A percentile compares a stretch with the other conserved stretches of the same genome.
phyloP scores from a whole-genome alignment of 2,113 vertebrate species.

The Plectropomus leopardus region DNA sequence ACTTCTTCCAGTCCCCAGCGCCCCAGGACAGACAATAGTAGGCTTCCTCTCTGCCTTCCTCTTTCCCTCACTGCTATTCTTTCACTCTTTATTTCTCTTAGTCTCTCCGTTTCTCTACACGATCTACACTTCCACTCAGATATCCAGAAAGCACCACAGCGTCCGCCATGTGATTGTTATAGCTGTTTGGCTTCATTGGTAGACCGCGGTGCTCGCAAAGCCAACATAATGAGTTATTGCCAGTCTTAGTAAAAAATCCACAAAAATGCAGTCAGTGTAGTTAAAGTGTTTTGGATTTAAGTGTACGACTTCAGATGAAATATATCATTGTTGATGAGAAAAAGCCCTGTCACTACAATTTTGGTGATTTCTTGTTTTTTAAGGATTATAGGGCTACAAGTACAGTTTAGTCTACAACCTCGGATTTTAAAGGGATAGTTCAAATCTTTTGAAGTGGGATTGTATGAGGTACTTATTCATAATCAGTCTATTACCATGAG shows the following conservation, averaged over 20 bases:
- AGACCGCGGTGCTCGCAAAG: constrained; percentile 47
- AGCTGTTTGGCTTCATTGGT: constrained; percentile 44
- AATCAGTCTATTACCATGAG: too few relatives aligned
- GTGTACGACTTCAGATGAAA: constrained; percentile 29
- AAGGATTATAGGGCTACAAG: constrained; percentile 29
- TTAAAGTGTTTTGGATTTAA: constrained; percentile 42
- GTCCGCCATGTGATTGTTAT: constrained; percentile 40
- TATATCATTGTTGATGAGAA: constrained; percentile 34
- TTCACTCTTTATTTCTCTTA: constrained; percentile 45
- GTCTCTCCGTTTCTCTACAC: constrained; percentile 26
- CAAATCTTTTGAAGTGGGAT: too few relatives aligned
- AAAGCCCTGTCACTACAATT: constrained; percentile 40
- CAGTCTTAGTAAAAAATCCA: constrained; percentile 54
- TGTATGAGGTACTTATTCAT: too few relatives aligned
- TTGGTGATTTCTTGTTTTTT: constrained; percentile 39
- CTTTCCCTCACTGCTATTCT: constrained; percentile 49
- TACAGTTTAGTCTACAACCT: not conserved
- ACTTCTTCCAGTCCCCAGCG: constrained; percentile 78
- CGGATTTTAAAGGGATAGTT: not conserved
- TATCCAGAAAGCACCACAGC: constrained; percentile 40
- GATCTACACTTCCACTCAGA: constrained; percentile 43
- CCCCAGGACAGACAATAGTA: constrained; percentile 81
- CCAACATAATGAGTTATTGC: constrained; percentile 58
- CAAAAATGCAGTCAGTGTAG: constrained; percentile 48
- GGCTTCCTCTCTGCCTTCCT: constrained; percentile 75